These are phyloP conservation scores for Otolemur crassicaudatus DNA, from an alignment of 2,797 vertebrate species.

Conservation along the genomic window DNA sequence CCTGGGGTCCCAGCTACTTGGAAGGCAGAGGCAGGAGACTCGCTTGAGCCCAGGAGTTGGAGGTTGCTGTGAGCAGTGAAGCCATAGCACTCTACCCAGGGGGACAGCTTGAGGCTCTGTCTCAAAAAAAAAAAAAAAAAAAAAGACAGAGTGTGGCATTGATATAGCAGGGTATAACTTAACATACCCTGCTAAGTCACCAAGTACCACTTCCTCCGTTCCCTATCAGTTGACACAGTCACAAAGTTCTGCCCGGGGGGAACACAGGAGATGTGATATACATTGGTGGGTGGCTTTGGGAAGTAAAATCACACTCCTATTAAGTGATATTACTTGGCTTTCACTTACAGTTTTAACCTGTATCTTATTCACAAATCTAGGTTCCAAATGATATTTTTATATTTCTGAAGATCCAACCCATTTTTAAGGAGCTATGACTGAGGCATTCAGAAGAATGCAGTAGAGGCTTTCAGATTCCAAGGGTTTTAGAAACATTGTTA, in stretches of 20 bases:
- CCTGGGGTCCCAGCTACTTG: no score
- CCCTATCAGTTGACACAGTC: background rate
- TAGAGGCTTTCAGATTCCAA: background rate
- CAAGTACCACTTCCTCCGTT: background rate
- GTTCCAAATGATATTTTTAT: background rate
- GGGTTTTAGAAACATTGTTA: slow-evolving; percentile 49
- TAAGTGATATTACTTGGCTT: background rate
- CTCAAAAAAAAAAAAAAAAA: background rate
- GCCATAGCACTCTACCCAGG: no score
- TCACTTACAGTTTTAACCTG: background rate
- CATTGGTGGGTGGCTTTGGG: background rate
- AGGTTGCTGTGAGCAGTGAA: no score
- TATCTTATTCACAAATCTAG: background rate
- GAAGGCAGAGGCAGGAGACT: no score
- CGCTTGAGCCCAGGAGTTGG: no score
- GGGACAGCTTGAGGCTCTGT: no score
- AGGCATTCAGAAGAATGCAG: background rate
- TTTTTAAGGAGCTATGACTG: background rate
- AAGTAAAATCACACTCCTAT: background rate
- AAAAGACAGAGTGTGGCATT: background rate
- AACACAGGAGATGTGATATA: no score
- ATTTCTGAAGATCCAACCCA: background rate
- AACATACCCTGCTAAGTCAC: background rate
- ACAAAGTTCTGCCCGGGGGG: background rate
- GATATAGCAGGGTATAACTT: no score